These are phyloP conservation scores for Epizoanthus illoricatus DNA, from an alignment of 92 coral and sea anemone genomes.

Conservation along the genomic window DNA sequence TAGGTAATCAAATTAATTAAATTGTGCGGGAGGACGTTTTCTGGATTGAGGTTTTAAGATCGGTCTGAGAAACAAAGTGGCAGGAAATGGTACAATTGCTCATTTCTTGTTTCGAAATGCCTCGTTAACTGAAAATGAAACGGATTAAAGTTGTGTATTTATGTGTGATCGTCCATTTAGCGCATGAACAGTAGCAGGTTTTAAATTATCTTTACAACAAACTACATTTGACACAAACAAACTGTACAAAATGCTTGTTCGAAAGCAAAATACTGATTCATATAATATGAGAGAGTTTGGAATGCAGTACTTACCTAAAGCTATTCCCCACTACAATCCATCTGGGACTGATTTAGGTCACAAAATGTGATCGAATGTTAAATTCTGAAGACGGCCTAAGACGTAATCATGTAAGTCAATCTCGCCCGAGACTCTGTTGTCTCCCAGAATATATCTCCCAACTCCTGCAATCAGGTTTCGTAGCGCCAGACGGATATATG, in stretches of 20 bases:
- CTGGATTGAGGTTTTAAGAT: too few species aligned
- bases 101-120: too few species aligned
- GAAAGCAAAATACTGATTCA: not conserved
- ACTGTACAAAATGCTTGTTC: not conserved
- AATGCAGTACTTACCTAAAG: constrained; percentile 9
- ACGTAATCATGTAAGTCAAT: not conserved
- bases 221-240: constrained; percentile 21
- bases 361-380: too few species aligned
- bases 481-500: not conserved
- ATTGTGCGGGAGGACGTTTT: too few species aligned
- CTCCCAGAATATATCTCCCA: not conserved
- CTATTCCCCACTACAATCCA: constrained; percentile 1
- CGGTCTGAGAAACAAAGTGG: too few species aligned
- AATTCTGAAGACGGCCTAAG: too few species aligned
- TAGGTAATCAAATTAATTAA: too few species aligned
- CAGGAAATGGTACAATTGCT: too few species aligned
- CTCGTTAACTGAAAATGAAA: too few species aligned
- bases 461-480: not conserved
- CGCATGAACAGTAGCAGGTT: constrained; percentile 14
- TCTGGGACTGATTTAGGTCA: not conserved
- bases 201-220: constrained; percentile 4
- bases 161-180: not conserved
- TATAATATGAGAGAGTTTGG: not conserved
- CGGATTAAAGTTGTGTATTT: too few species aligned
- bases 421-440: not conserved